Evolutionary conservation across 1,140 invertebrate species (phyloP).

Genomic region (Cyphomyrmex costatus): DNA sequence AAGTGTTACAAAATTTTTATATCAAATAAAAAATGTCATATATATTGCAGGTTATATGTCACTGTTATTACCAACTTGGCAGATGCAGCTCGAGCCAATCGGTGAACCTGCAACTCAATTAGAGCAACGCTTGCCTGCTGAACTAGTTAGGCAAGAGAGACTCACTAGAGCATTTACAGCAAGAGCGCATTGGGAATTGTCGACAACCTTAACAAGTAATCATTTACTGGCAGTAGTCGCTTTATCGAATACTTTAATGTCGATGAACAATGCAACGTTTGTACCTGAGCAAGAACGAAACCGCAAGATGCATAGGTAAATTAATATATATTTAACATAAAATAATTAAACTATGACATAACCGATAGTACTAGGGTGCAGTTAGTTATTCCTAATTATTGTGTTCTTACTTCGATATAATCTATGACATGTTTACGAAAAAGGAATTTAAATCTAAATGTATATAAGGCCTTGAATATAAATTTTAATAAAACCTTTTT

Average conservation of each 20-base stretch:
- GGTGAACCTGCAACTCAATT: constrained; percentile 85
- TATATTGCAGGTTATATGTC: constrained; percentile 93
- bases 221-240: constrained; percentile 98
- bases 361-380: neutral
- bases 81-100: constrained; percentile 87
- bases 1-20: constrained; percentile 27
- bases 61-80: constrained; percentile 95
- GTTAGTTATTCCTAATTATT: neutral
- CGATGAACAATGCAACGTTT: constrained; percentile 98
- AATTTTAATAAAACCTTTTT: constrained; percentile 24
- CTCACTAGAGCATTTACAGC: constrained; percentile 94
- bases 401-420: neutral
- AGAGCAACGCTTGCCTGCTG: constrained; percentile 90
- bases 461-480: neutral
- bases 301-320: constrained; percentile 90
- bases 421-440: neutral
- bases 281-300: constrained; percentile 94
- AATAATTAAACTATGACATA: neutral
- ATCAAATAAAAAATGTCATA: neutral
- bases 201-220: constrained; percentile 97
- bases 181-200: constrained; percentile 97
- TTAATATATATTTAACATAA: neutral
- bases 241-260: constrained; percentile 98
- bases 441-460: neutral
- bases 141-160: constrained; percentile 92